phyloP scores from a whole-genome alignment of 2,113 vertebrate species.

The Sinocyclocheilus anophthalmus region DNA sequence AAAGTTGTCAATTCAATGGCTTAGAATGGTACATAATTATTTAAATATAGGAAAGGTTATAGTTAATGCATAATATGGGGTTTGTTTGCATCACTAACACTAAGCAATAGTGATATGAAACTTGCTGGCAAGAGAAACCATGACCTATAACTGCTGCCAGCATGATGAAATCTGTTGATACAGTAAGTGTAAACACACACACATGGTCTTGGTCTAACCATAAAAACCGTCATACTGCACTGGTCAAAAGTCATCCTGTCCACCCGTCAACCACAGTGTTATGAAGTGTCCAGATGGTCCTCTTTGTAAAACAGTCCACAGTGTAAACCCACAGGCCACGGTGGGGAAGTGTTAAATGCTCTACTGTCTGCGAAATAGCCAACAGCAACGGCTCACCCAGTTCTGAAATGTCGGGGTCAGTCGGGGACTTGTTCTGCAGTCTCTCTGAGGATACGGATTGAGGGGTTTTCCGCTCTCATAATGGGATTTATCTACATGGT shows the following conservation, averaged over 20 bases:
- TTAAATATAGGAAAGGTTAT: neutral
- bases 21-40: neutral
- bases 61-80: neutral
- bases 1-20: neutral
- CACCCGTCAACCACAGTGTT: neutral
- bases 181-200: slow-evolving; percentile 20
- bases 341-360: slow-evolving; percentile 1
- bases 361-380: neutral
- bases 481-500: slow-evolving; percentile 37
- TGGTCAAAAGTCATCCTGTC: neutral
- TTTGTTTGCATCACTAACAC: slow-evolving; percentile 1
- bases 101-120: neutral
- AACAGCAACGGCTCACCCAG: neutral
- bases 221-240: neutral
- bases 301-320: neutral
- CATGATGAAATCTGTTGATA: slow-evolving; percentile 16
- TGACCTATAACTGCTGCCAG: slow-evolving; percentile 7
- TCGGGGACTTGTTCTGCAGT: slow-evolving; percentile 33
- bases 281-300: neutral
- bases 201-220: neutral
- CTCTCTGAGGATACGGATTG: slow-evolving; percentile 48
- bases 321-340: neutral
- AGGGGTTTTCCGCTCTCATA: slow-evolving; percentile 18
- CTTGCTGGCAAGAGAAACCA: neutral
- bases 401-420: slow-evolving; percentile 34